Evolutionary conservation across 2,888 invertebrate genomes (phyloP), one percentile per base, ranked within the genome.

Genomic region (Drosophila leonis): DNA sequence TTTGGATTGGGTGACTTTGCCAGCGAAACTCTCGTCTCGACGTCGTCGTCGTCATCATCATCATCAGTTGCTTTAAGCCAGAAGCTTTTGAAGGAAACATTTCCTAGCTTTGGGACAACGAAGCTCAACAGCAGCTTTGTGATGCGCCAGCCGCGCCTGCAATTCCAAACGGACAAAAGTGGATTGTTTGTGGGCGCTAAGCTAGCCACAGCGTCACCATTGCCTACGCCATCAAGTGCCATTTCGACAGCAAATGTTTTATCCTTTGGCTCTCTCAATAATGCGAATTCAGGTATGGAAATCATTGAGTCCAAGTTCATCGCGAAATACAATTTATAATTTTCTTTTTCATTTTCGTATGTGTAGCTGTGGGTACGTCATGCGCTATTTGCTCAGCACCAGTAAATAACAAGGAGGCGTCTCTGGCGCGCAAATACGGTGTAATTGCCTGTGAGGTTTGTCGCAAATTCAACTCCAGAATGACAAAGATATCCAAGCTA

Each of bases 391-490:
- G 97, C 92, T 96, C 96, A 44, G 96, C 96, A 46, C 95, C 96
- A 42, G 94, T 97, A 56, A 96, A 95, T 91, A 96, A 95, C 92
- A 95, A 96, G 90, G 96, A 96, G 91, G 95, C 96, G 12, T 95
- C 95, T 88, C 96, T 97, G 93, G 96, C 97, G 29, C 94, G 96
- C 70, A 97, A 97, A 91, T 97, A 97, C 92, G 97, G 97, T 35
- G 96, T 97, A 72, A 95, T 96, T 90, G 96, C 97, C 79, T 98
- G 98, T 92, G 97, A 97, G 91, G 95, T 96, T 10, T 98, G 98
- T 92, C 94, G 97, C 56, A 97, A 97, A 92, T 98, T 98, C 92
- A 97, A 97, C 88, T 95, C 96, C 20, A 96, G 97, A 92, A 95
- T 96, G 94, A 94, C 80, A 52, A 85, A 85, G 44, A 72, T 81